Evolutionary conservation across 2,797 vertebrate genomes (phyloP).

Genomic region (Acipenser transmontanus): DNA sequence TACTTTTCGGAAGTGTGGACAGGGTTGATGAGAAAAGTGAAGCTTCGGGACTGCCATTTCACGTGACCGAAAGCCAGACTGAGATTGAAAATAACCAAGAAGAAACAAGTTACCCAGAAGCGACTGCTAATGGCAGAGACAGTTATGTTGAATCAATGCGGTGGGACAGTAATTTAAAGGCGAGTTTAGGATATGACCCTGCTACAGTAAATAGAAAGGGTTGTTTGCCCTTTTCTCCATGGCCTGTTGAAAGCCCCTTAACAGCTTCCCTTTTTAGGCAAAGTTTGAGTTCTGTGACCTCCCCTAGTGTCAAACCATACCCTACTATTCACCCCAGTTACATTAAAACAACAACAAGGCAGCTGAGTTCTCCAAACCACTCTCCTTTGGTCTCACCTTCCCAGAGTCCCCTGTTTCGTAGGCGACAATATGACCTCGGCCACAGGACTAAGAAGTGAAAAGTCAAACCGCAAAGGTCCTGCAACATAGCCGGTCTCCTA

Average conservation of each 20-base stretch:
- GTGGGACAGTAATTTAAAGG: conserved; percentile 50
- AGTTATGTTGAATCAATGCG: conserved; percentile 38
- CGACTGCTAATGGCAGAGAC: conserved; percentile 21
- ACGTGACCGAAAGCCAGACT: conserved; percentile 6
- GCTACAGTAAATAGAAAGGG: conserved; percentile 24
- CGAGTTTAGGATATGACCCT: conserved; percentile 31
- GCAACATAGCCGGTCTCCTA: conserved; percentile 58
- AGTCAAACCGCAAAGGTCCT: conserved; percentile 54
- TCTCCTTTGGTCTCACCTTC: conserved; percentile 75
- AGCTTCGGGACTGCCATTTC: too few relatives aligned
- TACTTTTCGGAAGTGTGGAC: conserved; percentile 44
- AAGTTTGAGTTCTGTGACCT: conserved; percentile 31
- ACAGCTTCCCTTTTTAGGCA: conserved; percentile 54
- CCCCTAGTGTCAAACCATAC: conserved; percentile 68
- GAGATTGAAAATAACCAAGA: background rate
- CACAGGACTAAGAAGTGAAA: conserved; percentile 42
- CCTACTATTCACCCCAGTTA: conserved; percentile 79
- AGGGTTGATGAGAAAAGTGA: conserved; percentile 28
- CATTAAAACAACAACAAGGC: conserved; percentile 89
- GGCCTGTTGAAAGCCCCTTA: conserved; percentile 48
- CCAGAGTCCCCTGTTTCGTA: conserved; percentile 71
- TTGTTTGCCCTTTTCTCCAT: too few relatives aligned
- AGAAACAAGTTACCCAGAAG: conserved; percentile 9
- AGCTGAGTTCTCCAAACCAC: conserved; percentile 82
- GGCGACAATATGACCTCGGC: conserved; percentile 51